Percentiles rank a stretch among this genome's conserved stretches.
Evolutionary conservation across 2,113 vertebrate genomes (phyloP).

Genomic region (Reinhardtius hippoglossoides): DNA sequence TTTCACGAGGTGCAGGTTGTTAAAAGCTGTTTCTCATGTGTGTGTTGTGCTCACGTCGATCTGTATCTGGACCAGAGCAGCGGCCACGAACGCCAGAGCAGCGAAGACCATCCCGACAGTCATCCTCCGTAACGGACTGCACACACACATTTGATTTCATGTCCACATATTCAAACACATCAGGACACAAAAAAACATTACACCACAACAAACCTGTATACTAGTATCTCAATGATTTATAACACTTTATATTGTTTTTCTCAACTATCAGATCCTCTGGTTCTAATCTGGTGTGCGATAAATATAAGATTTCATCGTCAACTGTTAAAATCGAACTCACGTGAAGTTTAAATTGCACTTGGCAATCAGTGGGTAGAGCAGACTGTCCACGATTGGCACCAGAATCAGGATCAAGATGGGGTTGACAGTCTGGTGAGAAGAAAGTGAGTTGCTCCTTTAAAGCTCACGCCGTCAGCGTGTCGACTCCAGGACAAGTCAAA

Average conservation of each 20-base stretch:
- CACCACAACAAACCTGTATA: no score
- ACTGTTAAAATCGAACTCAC: conserved; percentile 80
- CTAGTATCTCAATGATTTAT: no score
- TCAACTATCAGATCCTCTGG: no score
- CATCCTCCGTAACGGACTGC: conserved; percentile 91
- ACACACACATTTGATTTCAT: neutral
- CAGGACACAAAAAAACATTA: no score
- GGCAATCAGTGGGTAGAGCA: conserved; percentile 89
- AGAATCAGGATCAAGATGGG: conserved; percentile 90
- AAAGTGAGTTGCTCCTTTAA: neutral
- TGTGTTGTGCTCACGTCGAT: conserved; percentile 88
- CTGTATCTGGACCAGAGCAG: conserved; percentile 89
- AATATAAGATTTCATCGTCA: neutral
- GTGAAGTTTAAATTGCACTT: conserved; percentile 93
- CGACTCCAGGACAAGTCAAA: no score
- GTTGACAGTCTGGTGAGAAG: conserved; percentile 87
- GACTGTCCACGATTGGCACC: conserved; percentile 88
- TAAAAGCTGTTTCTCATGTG: neutral
- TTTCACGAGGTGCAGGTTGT: neutral
- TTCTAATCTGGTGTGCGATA: neutral
- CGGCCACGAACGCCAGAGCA: conserved; percentile 88
- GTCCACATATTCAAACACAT: no score
- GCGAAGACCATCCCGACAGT: conserved; percentile 94
- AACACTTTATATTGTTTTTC: no score
- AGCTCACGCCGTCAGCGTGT: neutral